Evolutionary conservation across 1,140 invertebrate species (phyloP), one percentile per base, ranked within the genome.

Genomic region (Drosophila rhopaloa): DNA sequence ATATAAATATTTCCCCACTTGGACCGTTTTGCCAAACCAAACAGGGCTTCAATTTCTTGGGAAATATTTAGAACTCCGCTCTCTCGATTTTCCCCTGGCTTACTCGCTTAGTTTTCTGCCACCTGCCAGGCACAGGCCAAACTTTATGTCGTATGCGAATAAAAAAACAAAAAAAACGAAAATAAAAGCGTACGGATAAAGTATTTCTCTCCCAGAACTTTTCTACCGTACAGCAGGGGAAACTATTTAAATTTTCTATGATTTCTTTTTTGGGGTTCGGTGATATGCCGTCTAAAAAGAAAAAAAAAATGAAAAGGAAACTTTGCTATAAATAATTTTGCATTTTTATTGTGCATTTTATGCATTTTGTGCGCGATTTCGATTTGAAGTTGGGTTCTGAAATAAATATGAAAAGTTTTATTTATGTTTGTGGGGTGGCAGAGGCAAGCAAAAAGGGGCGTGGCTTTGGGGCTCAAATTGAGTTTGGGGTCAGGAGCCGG

Each of bases 371-470:
- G 60, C 70, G 63, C 63, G 80, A 73, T 77, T 68, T 88, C 80
- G 83, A 89, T 88, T 89, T 79, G 76, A 84, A 88, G 84, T 88
- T 88, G 68, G 44, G 76, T 61, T 80, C 76, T 74, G 84, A 89
- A 88, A 89, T 89, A 88, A 89, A 88, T 89, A 83, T 89, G 84
- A 88, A 88, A 88, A 88, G 73, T 88, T 88, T 89, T 89, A 88
- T 88, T 88, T 89, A 89, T 88, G 80, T 79, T 84, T 71, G 82
- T 46, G 50, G 62, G 62, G 37, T 58, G 53, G 68, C n/a, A 48
- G 38, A 41, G 38, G 27, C 32, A 14, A n/a, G 8, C 9, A 40
- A 48, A 51, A 32, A 5, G 24, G 35, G 66, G 50, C 16, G 47
- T 67, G 59, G 43, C 16, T 55, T 61, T 47, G 44, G 32, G 41